Percentiles rank a stretch among this genome's conserved stretches.
Evolutionary conservation across 2,113 vertebrate species (phyloP).

Genomic region (Otolemur garnettii): DNA sequence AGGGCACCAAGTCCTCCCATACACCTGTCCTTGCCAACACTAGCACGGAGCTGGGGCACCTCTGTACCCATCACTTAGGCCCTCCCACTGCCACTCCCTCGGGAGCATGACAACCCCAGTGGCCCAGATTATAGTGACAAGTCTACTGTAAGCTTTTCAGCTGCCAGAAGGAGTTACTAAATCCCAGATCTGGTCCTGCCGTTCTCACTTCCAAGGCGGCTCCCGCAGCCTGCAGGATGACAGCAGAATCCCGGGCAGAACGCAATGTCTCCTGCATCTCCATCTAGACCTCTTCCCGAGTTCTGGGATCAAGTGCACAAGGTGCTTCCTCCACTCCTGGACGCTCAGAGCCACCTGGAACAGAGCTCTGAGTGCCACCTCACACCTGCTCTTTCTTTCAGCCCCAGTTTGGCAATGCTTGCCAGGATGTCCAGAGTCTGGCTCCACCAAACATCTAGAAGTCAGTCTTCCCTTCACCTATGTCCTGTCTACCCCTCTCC

Average conservation of each 20-base stretch:
- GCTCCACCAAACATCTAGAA: background rate
- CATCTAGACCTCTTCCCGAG: background rate
- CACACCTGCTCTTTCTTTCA: background rate
- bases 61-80: fast-evolving
- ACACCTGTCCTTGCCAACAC: background rate
- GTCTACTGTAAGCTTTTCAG: background rate
- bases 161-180: background rate
- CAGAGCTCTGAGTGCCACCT: background rate
- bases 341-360: background rate
- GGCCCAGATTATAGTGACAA: background rate
- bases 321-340: background rate
- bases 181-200: background rate
- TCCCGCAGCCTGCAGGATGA: background rate
- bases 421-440: background rate
- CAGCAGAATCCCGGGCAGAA: background rate
- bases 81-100: background rate
- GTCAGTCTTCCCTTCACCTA: background rate
- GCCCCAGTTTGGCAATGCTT: background rate
- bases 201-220: background rate
- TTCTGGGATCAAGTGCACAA: background rate
- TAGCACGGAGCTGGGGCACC: fast-evolving
- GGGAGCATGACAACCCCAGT: background rate
- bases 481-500: background rate
- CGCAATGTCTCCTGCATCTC: background rate
- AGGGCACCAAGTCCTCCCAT: background rate